These are phyloP conservation scores for Typhlomys cinereus DNA, from an alignment of 2,113 vertebrate species.

Conservation along the genomic window DNA sequence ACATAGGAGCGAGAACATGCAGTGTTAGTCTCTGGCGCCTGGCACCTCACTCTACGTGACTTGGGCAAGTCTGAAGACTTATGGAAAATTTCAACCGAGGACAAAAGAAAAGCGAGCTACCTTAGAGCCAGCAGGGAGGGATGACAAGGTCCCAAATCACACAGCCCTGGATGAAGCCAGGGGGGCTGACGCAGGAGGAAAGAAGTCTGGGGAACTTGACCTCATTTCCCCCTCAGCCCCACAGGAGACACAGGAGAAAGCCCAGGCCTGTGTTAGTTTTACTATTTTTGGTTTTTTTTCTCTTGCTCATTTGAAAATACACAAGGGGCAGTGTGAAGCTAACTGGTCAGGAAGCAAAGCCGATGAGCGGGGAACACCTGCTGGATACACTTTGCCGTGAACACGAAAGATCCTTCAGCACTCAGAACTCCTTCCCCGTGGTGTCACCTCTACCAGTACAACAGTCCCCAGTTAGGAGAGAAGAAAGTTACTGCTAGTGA, in stretches of 20 bases:
- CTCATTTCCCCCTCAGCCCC: neutral
- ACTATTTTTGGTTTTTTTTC: neutral
- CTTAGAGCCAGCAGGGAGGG: neutral
- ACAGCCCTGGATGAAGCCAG: neutral
- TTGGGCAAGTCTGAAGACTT: neutral
- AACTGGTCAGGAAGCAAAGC: neutral
- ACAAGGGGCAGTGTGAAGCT: neutral
- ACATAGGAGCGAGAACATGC: fast-evolving
- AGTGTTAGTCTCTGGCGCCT: neutral
- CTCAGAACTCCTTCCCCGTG: no score
- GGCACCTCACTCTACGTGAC: neutral
- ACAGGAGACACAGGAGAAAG: neutral
- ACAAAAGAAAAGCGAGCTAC: neutral
- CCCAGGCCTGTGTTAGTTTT: neutral
- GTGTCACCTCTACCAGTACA: neutral
- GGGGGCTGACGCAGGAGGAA: no score
- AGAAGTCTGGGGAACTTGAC: neutral
- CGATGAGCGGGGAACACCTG: neutral
- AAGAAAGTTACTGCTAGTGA: neutral
- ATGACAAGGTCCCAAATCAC: neutral
- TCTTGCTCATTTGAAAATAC: neutral
- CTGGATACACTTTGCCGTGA: no score
- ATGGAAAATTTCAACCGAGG: neutral
- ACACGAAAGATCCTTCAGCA: no score
- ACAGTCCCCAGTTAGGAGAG: neutral